Percentiles rank a stretch among this genome's conserved stretches.
phyloP scores from a whole-genome alignment of 2,888 invertebrate genomes.

The Eristalis pertinax region DNA sequence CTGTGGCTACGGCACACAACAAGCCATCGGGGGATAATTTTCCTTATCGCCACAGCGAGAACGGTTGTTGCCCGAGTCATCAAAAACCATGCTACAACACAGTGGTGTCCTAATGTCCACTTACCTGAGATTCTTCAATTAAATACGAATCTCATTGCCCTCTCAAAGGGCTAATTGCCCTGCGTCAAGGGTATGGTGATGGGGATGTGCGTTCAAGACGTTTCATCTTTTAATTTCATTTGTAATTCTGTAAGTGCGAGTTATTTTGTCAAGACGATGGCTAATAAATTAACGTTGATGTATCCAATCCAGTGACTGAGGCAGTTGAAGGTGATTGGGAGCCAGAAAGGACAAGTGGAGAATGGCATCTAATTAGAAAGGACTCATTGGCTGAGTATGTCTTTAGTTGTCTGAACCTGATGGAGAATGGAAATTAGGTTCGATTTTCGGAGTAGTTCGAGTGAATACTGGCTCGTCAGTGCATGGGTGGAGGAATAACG shows the following conservation, averaged over 20 bases:
- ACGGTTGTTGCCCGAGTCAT: neutral
- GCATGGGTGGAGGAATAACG: too few relatives aligned
- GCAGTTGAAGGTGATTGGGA: neutral
- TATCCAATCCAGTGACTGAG: neutral
- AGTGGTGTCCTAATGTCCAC: conserved; percentile 45
- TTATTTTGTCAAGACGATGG: conserved; percentile 51
- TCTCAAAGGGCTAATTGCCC: neutral
- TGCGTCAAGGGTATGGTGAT: neutral
- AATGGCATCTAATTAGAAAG: neutral
- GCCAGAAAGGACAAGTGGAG: neutral
- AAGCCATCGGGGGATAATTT: neutral
- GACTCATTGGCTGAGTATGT: neutral
- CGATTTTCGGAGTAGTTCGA: too few relatives aligned
- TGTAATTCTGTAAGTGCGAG: conserved; percentile 36
- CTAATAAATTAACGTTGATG: conserved; percentile 23
- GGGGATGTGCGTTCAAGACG: neutral
- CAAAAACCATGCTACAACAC: neutral
- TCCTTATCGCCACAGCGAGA: neutral
- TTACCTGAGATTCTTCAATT: conserved; percentile 19
- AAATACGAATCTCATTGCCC: conserved; percentile 9
- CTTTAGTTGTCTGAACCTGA: neutral
- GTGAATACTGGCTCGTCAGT: too few relatives aligned
- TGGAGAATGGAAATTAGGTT: neutral
- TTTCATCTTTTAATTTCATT: conserved; percentile 26
- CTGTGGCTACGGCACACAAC: conserved; percentile 41